phyloP scores from a whole-genome alignment of 2,797 vertebrate species.

The Acipenser oxyrinchus region DNA sequence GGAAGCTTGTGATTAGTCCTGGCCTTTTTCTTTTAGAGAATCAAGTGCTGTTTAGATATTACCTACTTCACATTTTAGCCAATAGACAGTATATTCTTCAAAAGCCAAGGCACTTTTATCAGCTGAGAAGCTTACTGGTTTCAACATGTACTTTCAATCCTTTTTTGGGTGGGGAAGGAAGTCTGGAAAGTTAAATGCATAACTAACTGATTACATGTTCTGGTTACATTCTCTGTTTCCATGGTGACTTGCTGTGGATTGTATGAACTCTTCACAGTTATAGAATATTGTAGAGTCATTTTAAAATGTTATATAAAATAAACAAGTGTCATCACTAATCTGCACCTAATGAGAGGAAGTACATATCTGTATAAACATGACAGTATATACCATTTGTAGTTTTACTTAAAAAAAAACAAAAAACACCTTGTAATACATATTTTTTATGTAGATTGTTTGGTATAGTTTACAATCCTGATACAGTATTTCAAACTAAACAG shows the following conservation, averaged over 20 bases:
- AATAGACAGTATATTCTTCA: neutral
- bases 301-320: too few species aligned
- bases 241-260: conserved; percentile 20
- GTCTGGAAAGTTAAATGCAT: conserved; percentile 42
- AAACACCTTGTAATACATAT: too few species aligned
- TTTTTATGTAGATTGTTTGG: too few species aligned
- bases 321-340: too few species aligned
- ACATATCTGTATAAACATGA: too few species aligned
- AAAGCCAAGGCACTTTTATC: neutral
- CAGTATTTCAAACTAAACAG: too few species aligned
- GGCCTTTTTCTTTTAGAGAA: conserved; percentile 12
- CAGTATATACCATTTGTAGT: too few species aligned
- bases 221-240: conserved; percentile 32
- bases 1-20: conserved; percentile 22
- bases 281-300: too few species aligned
- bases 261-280: too few species aligned
- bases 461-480: too few species aligned
- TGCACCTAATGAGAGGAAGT: too few species aligned
- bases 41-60: neutral
- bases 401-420: too few species aligned
- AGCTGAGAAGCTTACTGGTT: conserved; percentile 31
- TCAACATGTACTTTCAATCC: conserved; percentile 36
- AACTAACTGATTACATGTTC: conserved; percentile 47
- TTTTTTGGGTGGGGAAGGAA: conserved; percentile 24
- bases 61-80: neutral